These are phyloP conservation scores for Leiothrix lutea DNA, from an alignment of 2,113 vertebrate species.

Conservation along the genomic window DNA sequence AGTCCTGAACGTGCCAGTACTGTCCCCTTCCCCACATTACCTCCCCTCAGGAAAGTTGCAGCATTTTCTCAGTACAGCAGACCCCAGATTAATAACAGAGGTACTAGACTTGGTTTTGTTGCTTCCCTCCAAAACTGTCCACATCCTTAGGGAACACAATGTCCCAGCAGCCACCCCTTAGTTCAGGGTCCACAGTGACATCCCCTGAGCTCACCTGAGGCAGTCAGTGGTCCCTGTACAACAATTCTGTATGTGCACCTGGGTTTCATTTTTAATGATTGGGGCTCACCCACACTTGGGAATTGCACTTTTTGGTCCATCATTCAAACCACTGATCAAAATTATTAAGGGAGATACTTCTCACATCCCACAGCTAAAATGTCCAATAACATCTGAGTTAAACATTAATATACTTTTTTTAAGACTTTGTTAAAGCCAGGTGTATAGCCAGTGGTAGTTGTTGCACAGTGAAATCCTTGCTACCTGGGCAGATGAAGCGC, in stretches of 20 bases:
- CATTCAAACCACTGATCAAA: neutral
- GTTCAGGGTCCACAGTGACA: neutral
- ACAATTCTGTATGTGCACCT: neutral
- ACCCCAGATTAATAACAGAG: neutral
- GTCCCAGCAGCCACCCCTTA: neutral
- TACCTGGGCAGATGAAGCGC: neutral
- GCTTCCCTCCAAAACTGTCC: neutral
- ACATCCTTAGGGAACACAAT: fast-evolving
- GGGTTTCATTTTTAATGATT: neutral
- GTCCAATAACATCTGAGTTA: neutral
- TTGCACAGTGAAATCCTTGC: neutral
- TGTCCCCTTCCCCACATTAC: neutral
- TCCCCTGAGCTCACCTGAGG: neutral
- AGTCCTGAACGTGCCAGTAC: neutral
- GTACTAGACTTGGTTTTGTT: neutral
- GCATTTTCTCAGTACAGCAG: neutral
- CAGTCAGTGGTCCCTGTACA: neutral
- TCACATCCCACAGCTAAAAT: neutral
- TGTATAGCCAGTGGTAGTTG: neutral
- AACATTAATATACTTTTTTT: neutral
- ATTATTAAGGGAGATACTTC: neutral
- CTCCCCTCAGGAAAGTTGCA: neutral
- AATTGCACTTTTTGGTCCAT: neutral
- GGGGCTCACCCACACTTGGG: neutral
- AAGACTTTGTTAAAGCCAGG: neutral